Base-by-base conservation (phyloP, 1,140 invertebrate genomes). In the Papilio dardanus region DNA sequence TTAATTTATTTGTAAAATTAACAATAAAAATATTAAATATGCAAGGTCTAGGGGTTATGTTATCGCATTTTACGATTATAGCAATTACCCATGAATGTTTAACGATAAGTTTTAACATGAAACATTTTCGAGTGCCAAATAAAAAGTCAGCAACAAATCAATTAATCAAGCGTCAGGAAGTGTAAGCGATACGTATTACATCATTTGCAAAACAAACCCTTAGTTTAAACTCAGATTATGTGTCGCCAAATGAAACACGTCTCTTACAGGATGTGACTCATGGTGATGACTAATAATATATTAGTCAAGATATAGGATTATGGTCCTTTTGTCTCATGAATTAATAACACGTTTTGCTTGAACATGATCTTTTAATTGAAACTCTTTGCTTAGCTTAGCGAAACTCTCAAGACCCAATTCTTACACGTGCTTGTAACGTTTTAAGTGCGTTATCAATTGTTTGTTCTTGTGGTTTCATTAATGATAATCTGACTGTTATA, bases 391-490 rank as follows among this genome's bases (percentile, higher is more conserved):
- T 71, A 71, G 46, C 8, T 21, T 21, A 33, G 46, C 46, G 30
- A 35, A 35, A 58, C 31, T 28, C 4, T 30, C 42, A 21, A 54
- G 69, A 73, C 71, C 71, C 31, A 73, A 73, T 54, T 73, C 71
- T 31, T 50, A 73, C 71, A 73, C 71, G 71, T 73, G 71, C 30
- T 54, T 73, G 30, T 46, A 71, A 50, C 40, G 37, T 71, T 21
- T 24, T n/a, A 50, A 71, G 14, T 58, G 30, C 28, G 37, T 24
- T 40, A 42, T 71, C 68, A 76, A 80, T 83, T 87, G 83, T 87
- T 85, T 84, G 75, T 66, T 80, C 81, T 82, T 78, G 82, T 79
- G 82, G 83, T 82, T 74, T 33, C 74, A 74, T 77, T 81, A 77
- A 84, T 81, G 68, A 69, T 71, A 75, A 76, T 74, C 74, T 79